Evolutionary conservation across 2,797 vertebrate species (phyloP).

Genomic region (Danio albolineatus): DNA sequence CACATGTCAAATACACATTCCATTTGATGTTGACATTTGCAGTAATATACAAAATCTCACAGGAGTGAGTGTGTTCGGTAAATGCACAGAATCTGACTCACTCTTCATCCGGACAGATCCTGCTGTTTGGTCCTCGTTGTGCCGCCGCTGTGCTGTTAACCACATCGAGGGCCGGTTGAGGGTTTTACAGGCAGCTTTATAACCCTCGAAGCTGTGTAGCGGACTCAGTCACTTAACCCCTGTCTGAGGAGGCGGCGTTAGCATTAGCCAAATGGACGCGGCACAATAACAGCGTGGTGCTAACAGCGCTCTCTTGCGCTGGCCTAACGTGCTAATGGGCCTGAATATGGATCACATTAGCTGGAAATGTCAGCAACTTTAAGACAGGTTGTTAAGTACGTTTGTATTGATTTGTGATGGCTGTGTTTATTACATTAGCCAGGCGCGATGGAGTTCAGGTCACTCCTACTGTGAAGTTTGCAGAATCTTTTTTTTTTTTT

Average conservation of each 20-base stretch:
- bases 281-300: slow-evolving; percentile 42
- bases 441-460: slow-evolving; percentile 45
- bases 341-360: slow-evolving; percentile 62
- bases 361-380: slow-evolving; percentile 58
- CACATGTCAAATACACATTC: not conserved
- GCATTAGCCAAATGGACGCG: slow-evolving; percentile 57
- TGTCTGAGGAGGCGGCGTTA: slow-evolving; percentile 43
- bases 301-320: slow-evolving; percentile 47
- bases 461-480: slow-evolving; percentile 40
- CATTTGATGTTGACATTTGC: not conserved
- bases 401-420: slow-evolving; percentile 63
- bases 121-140: slow-evolving; percentile 32
- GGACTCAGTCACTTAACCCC: slow-evolving; percentile 50
- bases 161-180: not conserved
- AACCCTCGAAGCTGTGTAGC: slow-evolving; percentile 40
- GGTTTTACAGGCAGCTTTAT: slow-evolving; percentile 49
- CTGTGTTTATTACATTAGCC: slow-evolving; percentile 59
- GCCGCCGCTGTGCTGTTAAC: slow-evolving; percentile 4
- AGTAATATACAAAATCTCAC: not conserved
- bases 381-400: slow-evolving; percentile 57
- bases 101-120: slow-evolving; percentile 21
- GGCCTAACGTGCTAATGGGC: slow-evolving; percentile 60
- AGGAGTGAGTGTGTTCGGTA: not conserved
- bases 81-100: not conserved
- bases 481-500: not conserved